A percentile compares a stretch with the other conserved stretches of the same genome.
These are phyloP conservation scores for Chelonus insularis DNA, from an alignment of 1,140 invertebrate genomes.

Conservation along the genomic window DNA sequence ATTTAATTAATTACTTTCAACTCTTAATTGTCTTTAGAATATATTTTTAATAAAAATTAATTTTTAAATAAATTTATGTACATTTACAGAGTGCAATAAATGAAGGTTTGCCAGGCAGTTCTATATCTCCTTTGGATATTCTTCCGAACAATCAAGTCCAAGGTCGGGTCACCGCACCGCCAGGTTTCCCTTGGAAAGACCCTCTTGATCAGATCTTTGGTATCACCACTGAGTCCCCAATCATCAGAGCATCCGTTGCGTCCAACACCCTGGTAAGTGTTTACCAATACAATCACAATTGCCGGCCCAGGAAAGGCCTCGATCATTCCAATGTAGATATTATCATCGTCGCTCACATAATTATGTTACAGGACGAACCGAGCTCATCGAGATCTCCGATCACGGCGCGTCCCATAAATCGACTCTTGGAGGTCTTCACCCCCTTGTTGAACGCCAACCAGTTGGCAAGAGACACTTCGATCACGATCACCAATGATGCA, in stretches of 20 bases:
- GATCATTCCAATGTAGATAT: slow-evolving; percentile 34
- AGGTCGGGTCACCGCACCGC: slow-evolving; percentile 38
- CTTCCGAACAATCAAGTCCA: slow-evolving; percentile 35
- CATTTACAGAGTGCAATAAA: slow-evolving; percentile 39
- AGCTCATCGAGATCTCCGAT: slow-evolving; percentile 34
- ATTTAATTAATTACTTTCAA: too few relatives aligned
- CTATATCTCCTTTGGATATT: slow-evolving; percentile 39
- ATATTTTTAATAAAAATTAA: too few relatives aligned
- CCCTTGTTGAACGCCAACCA: slow-evolving; percentile 33
- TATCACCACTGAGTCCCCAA: slow-evolving; percentile 46
- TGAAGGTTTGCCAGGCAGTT: slow-evolving; percentile 30
- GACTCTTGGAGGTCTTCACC: slow-evolving; percentile 47
- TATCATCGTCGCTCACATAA: slow-evolving; percentile 32
- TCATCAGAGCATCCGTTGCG: slow-evolving; percentile 49
- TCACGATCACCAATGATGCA: slow-evolving; percentile 26
- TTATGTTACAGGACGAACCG: slow-evolving; percentile 46
- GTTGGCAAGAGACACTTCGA: slow-evolving; percentile 22
- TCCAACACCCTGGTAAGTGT: slow-evolving; percentile 50
- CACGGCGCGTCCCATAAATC: slow-evolving; percentile 38
- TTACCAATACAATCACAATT: not conserved
- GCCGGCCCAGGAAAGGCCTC: slow-evolving; percentile 15
- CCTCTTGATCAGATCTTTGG: slow-evolving; percentile 56
- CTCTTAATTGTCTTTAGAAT: too few relatives aligned
- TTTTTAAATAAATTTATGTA: not conserved
- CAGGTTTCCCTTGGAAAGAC: slow-evolving; percentile 55